Conservation (phyloP, 2,797 vertebrate genomes). For the Galagoides demidoff region DNA sequence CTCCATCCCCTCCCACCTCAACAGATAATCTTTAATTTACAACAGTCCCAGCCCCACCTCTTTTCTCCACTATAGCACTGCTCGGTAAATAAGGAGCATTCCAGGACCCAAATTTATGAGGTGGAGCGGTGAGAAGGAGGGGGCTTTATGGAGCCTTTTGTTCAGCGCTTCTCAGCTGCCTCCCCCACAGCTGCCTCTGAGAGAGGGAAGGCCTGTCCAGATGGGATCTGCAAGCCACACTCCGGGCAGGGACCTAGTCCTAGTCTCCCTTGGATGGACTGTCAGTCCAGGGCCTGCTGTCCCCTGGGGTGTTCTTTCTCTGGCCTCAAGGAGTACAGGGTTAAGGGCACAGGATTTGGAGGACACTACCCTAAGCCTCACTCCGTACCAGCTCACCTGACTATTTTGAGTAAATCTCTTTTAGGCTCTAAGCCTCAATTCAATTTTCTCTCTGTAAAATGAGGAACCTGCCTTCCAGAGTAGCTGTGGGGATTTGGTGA, state of each 20-base stretch:
- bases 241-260: neutral
- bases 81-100: neutral
- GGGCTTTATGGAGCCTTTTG: neutral
- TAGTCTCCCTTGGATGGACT: neutral
- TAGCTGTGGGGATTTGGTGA: neutral
- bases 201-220: neutral
- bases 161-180: neutral
- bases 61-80: neutral
- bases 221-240: neutral
- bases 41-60: neutral
- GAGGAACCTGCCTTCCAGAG: neutral
- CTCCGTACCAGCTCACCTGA: fast-evolving
- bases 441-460: neutral
- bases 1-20: neutral
- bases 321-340: neutral
- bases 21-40: neutral
- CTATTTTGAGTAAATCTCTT: neutral
- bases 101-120: conserved; percentile 7
- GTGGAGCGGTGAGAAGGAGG: neutral
- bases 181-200: neutral
- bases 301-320: neutral
- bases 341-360: neutral
- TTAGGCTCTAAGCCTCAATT: neutral
- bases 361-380: neutral
- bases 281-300: neutral